Base-by-base conservation (phyloP, 2,888 invertebrate genomes). In the Oscheius sp. region DNA sequence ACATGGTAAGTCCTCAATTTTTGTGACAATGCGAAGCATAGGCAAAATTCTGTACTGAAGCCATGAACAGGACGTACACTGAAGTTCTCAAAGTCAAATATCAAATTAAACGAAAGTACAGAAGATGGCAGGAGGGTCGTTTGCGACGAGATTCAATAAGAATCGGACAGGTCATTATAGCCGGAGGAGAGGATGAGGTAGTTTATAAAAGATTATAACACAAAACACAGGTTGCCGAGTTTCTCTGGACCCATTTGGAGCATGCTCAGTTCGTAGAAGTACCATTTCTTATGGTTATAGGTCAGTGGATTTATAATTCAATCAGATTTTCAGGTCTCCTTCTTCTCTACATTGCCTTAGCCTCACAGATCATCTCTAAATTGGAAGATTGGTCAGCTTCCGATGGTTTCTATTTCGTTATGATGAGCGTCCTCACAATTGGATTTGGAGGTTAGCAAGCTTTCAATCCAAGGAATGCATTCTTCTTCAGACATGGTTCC, bases 351-450 rank as follows among this genome's bases (percentile, higher is more conserved):
- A 80, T 82, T 20, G 72, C 70, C 14, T 49, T 78, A 12, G 71
- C 79, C 26, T 75, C 84, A 0, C 76, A 75, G 66, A 63, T 81
- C 20, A 80, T 85, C n/a, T 72, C 83, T 9, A 61, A 68, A 62
- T 51, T 77, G 1, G 74, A 77, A 57, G 65, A 67, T 14, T 78
- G 78, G 78, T 68, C 56, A 20, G 41, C 78, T 51, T 92, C 94
- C 80, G 93, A 94, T 72, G 92, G 95, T 0, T 94, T 96, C 87
- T 97, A 97, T 87, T 97, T 96, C 86, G 93, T 96, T 1, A 95
- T 96, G 87, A 93, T 96, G 83, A 94, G 94, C 0, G 93, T 95
- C 91, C 93, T 94, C 1, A 96, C 96, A 0, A 94, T 97, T 66
- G 96, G 96, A n/a, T 88, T 88, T 72, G 88, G 88, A 56, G 88